A percentile compares a stretch with the other conserved stretches of the same genome.
Evolutionary conservation across 2,113 vertebrate genomes (phyloP).

Genomic region (Tyto alba): DNA sequence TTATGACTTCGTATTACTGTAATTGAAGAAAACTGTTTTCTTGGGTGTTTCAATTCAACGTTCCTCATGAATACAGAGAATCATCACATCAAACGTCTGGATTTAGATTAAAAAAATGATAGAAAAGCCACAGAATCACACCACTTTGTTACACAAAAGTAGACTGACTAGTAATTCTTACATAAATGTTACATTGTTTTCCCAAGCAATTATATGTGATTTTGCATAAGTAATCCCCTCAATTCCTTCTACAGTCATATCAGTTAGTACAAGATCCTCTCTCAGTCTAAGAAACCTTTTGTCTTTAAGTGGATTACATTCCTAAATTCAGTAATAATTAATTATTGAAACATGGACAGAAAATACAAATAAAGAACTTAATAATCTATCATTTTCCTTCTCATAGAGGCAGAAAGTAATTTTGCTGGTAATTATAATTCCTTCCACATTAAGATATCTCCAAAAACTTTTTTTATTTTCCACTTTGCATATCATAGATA

Average conservation of each 20-base stretch:
- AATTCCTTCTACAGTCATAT: neutral
- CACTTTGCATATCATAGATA: accelerated
- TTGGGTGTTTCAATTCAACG: neutral
- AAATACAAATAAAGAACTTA: neutral
- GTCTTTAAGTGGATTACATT: neutral
- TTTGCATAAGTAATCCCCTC: neutral
- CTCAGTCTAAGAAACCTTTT: neutral
- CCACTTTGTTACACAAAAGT: neutral
- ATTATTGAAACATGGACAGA: neutral
- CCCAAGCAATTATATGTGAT: neutral
- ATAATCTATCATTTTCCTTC: neutral
- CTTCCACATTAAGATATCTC: neutral
- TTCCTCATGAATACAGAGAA: neutral
- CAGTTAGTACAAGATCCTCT: neutral
- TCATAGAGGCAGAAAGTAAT: neutral
- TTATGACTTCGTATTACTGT: neutral
- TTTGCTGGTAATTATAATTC: neutral
- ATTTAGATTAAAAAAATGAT: neutral
- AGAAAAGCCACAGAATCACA: neutral
- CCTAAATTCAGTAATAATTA: neutral
- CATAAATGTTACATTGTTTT: neutral
- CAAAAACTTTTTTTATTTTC: neutral
- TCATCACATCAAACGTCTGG: neutral
- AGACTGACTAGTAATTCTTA: neutral
- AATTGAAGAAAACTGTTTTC: neutral